Conservation (phyloP, 2,888 invertebrate genomes). For the Lissonota sp. region DNA sequence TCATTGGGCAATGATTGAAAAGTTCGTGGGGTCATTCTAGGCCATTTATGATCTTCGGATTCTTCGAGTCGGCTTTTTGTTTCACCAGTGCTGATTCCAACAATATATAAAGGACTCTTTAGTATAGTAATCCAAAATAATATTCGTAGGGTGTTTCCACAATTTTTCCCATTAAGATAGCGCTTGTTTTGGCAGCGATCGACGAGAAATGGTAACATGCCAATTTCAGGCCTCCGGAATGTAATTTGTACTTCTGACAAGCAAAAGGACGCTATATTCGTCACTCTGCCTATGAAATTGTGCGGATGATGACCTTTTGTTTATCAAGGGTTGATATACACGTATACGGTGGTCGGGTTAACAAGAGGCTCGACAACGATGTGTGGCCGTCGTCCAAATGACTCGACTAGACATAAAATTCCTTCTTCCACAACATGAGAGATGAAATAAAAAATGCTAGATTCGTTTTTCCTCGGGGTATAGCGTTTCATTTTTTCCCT, state of each 20-base stretch:
- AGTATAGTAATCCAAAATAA: too few species aligned
- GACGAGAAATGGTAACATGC: too few species aligned
- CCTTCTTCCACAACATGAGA: constrained; percentile 53
- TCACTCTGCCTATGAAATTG: too few species aligned
- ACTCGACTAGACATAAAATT: constrained; percentile 55
- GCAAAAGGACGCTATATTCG: too few species aligned
- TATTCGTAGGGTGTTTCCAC: too few species aligned
- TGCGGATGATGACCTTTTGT: too few species aligned
- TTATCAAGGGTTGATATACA: not conserved
- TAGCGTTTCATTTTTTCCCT: constrained; percentile 32
- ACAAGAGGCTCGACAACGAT: constrained; percentile 19
- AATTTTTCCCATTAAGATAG: too few species aligned
- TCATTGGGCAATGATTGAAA: constrained; percentile 70
- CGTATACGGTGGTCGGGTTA: constrained; percentile 49
- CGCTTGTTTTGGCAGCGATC: too few species aligned
- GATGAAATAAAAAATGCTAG: constrained; percentile 64
- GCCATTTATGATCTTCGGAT: not conserved
- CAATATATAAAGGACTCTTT: too few species aligned
- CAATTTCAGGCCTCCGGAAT: too few species aligned
- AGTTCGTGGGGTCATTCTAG: not conserved
- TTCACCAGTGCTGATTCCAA: too few species aligned
- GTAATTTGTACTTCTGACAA: too few species aligned
- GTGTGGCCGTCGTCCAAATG: constrained; percentile 63
- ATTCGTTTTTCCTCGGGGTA: constrained; percentile 41
- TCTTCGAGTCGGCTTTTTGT: constrained; percentile 7